Evolutionary conservation across 1,140 invertebrate genomes (phyloP).

Genomic region (Acyrthosiphon pisum): DNA sequence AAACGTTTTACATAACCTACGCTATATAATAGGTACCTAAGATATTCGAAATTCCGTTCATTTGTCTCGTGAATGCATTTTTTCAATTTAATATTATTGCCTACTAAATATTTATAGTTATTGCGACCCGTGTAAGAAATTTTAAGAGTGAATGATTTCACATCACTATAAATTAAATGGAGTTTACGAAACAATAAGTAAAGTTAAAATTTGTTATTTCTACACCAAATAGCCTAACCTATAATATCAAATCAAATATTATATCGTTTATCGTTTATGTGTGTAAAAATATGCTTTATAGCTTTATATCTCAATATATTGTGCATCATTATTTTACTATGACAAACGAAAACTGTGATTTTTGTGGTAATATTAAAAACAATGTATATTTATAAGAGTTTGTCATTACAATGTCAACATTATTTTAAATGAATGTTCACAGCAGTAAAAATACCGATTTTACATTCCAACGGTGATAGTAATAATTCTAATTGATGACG

Average conservation of each 20-base stretch:
- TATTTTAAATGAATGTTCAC: background rate
- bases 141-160: background rate
- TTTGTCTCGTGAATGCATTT: background rate
- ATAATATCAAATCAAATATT: background rate
- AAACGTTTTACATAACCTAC: background rate
- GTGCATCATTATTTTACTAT: background rate
- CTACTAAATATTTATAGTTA: background rate
- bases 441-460: background rate
- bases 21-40: background rate
- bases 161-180: background rate
- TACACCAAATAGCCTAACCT: background rate
- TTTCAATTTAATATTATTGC: background rate
- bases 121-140: background rate
- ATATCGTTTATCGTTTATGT: background rate
- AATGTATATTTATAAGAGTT: background rate
- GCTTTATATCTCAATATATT: background rate
- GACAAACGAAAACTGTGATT: background rate
- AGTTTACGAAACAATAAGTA: background rate
- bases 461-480: background rate
- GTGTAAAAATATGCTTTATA: background rate
- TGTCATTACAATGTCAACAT: background rate
- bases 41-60: background rate
- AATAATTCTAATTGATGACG: background rate
- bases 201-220: background rate
- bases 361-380: background rate